These are phyloP conservation scores for Ochotona princeps DNA, from an alignment of 2,113 vertebrate genomes.

Conservation along the genomic window DNA sequence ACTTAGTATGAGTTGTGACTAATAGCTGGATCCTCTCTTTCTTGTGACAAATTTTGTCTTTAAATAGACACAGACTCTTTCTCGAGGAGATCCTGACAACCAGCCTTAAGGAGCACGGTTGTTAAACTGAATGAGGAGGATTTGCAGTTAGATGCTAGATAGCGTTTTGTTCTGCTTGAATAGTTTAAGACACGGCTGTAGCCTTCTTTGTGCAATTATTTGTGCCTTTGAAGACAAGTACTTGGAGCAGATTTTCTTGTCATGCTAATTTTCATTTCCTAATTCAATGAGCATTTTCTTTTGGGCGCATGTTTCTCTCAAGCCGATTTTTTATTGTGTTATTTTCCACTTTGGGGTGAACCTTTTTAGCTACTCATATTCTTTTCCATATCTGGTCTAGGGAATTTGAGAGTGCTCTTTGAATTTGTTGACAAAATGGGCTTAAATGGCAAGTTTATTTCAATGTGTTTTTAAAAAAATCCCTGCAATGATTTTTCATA, in stretches of 20 bases:
- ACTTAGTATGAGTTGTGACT: too few species aligned
- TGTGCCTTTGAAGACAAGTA: constrained; percentile 25
- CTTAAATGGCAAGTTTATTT: too few species aligned
- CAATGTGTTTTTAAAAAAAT: too few species aligned
- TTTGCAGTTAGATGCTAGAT: constrained; percentile 4
- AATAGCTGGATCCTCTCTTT: background rate
- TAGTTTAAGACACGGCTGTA: background rate
- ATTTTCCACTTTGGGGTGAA: background rate
- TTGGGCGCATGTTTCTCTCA: background rate
- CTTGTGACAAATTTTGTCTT: background rate
- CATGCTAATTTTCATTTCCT: constrained; percentile 36
- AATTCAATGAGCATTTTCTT: constrained; percentile 43
- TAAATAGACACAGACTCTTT: constrained; percentile 1
- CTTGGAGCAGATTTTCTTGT: constrained; percentile 31
- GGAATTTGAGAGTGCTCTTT: background rate
- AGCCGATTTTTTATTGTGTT: constrained; percentile 3
- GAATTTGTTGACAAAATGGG: too few species aligned
- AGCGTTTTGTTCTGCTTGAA: constrained; percentile 28
- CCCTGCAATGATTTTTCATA: too few species aligned
- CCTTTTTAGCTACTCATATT: constrained; percentile 18
- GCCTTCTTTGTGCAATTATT: background rate
- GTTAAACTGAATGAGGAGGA: constrained; percentile 45
- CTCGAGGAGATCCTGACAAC: background rate
- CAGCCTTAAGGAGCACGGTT: background rate
- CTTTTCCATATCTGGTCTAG: constrained; percentile 17